phyloP scores from a whole-genome alignment of 2,888 invertebrate species.

The Hydropsyche betteni region DNA sequence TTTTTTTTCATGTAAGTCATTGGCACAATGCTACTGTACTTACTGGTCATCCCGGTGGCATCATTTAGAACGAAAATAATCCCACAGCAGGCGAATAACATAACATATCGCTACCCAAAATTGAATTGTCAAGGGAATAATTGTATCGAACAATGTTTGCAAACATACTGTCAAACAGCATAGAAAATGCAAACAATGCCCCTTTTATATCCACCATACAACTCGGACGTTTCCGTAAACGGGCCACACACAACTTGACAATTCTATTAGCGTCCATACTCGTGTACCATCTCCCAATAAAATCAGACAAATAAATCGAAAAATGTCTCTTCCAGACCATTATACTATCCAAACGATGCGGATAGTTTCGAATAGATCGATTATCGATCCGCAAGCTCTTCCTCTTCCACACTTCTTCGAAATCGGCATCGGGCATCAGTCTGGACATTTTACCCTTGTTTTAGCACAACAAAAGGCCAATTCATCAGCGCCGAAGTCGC shows the following conservation, averaged over 20 bases:
- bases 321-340: constrained; percentile 14
- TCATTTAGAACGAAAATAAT: constrained; percentile 14
- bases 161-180: constrained; percentile 50
- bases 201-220: constrained; percentile 25
- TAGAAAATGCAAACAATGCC: constrained; percentile 40
- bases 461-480: constrained; percentile 42
- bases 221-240: constrained; percentile 38
- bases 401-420: constrained; percentile 44
- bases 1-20: too few species aligned
- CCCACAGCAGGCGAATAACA: not conserved
- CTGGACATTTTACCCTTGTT: constrained; percentile 32
- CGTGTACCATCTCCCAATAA: not conserved
- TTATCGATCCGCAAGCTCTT: constrained; percentile 14
- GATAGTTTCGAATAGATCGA: not conserved
- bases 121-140: constrained; percentile 51
- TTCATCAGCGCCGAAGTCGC: constrained; percentile 50
- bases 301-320: constrained; percentile 18
- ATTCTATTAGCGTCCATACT: constrained; percentile 48
- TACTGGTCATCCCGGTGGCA: constrained; percentile 7
- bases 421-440: constrained; percentile 43
- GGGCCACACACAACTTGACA: constrained; percentile 51
- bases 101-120: constrained; percentile 27
- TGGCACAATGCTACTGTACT: not conserved
- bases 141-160: constrained; percentile 50
- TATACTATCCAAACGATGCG: too few species aligned